Base-by-base conservation (phyloP, 2,888 invertebrate genomes). In the Cacoxenus indagator region DNA sequence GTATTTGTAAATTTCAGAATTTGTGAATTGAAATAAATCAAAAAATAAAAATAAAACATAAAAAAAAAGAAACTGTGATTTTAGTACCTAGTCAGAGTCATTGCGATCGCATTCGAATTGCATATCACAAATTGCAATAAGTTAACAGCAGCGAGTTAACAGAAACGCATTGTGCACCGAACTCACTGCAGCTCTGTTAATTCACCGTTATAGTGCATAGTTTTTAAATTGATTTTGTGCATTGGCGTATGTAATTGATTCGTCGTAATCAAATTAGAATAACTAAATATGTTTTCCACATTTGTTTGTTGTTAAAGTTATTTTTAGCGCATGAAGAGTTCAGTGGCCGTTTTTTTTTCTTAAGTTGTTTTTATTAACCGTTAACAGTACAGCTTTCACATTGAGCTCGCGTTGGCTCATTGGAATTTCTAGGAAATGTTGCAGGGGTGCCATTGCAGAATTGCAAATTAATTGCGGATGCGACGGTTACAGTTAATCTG, bases 391-490 rank as follows among this genome's bases (percentile, higher is more conserved):
- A n/a, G n/a, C n/a, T n/a, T n/a, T n/a, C n/a, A n/a, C n/a, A n/a
- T n/a, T n/a, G n/a, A n/a, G n/a, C n/a, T 51, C 11, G 51, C 22
- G 22, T 17, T n/a, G 22, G 51, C 22, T 17, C 29, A 62, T 43
- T 62, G 61, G 43, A 24, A 45, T 43, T 43, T 62, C 61, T 62
- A 62, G 61, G 61, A 62, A 62, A 37, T 59, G 19, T 59, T 17
- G 8, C 17, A 19, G 9, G 4, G 4, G 17, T 61, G 51, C 17
- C 17, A 2, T 51, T 31, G 11, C 37, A 31, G 61, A 62, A 62
- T 62, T 62, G 61, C 61, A 62, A 62, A 62, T 62, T 55, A 55
- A 55, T 55, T 55, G 55, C 55, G 51, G 51, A 55, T 55, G 55
- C 55, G 24, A 17, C 55, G 14, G 24, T 43, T 62, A 37, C 37